Percentiles rank a stretch among this genome's conserved stretches.
Conservation (phyloP, 2,888 invertebrate genomes). For the Parascotia fuliginaria region DNA sequence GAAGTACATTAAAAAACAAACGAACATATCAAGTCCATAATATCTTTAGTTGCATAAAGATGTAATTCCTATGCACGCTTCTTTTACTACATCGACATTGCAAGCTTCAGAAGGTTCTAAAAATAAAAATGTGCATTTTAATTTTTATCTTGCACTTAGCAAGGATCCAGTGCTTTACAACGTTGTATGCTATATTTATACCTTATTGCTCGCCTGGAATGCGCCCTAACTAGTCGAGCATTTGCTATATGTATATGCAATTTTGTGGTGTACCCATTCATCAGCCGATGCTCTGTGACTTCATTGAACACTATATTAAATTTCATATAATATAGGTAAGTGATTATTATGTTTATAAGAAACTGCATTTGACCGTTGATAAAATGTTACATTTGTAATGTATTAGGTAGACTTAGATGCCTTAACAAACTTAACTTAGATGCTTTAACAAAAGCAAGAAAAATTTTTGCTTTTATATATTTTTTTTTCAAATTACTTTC, state of each 20-base stretch:
- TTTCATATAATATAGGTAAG: no score
- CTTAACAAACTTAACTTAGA: no score
- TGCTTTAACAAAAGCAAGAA: no score
- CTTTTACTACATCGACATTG: slow-evolving; percentile 12
- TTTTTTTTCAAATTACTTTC: no score
- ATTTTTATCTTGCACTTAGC: slow-evolving; percentile 36
- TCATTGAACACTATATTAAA: no score
- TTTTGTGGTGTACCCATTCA: slow-evolving; percentile 49
- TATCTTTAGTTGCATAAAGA: neutral
- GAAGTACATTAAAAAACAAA: neutral
- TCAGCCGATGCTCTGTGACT: slow-evolving; percentile 42
- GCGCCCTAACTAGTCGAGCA: slow-evolving; percentile 37
- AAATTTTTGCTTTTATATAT: no score
- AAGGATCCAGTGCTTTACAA: slow-evolving; percentile 7
- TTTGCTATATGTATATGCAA: slow-evolving; percentile 45
- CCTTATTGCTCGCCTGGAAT: slow-evolving; percentile 43
- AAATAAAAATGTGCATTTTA: slow-evolving; percentile 39
- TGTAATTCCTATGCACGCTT: slow-evolving; percentile 11
- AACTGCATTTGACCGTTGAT: no score
- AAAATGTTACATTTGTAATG: no score
- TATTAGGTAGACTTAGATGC: no score
- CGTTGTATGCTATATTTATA: slow-evolving; percentile 30
- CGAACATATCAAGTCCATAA: neutral
- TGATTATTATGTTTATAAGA: no score
- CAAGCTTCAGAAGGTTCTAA: slow-evolving; percentile 27